Evolutionary conservation across 2,113 vertebrate species (phyloP), one percentile per base, ranked within the genome.

Genomic region (Pelusios castaneus): DNA sequence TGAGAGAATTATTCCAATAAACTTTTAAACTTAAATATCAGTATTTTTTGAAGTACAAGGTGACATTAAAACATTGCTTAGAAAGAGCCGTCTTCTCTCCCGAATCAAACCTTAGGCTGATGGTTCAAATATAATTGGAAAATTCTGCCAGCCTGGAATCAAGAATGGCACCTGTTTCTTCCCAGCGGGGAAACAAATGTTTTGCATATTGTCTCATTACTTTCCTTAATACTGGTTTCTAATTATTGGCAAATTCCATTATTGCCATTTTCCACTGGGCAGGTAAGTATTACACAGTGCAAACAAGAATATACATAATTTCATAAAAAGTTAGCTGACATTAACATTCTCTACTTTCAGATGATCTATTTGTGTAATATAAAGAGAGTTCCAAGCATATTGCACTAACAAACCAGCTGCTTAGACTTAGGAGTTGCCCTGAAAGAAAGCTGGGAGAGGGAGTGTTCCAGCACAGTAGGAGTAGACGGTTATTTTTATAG

Each of bases 1-100:
- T 43, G 82, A 91, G 49, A 88, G 77, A 55, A 55, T 55, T 19
- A 85, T 9, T 63, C 87, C 89, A 70, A 84, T 89, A 52, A 94
- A 82, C 80, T 91, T 89, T 34, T 94, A 29, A 25, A 58, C 27
- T 10, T 58, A 58, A 58, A 58, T 29, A 58, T 58, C 24, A 25
- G 45, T 92, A 31, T 41, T 89, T 70, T 86, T 81, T 82, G 60
- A 88, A 89, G 87, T 91, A 93, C 11, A 45, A 85, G 89, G 31
- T 47, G n/a, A 60, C 84, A 55, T 31, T 96, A 82, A 92, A 94
- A 27, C 63, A 29, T 49, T 78, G 47, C 47, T 49, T 17, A 49
- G 45, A n/a, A 84, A 7, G 34, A 58, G 56, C 14, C 51, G 16
- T 52, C 51, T 14, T 52, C 51, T 16, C 51, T 52, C 16, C 51